Evolutionary conservation across 2,797 vertebrate species (phyloP), one percentile per base, ranked within the genome.

Genomic region (Diglossa cyanea): DNA sequence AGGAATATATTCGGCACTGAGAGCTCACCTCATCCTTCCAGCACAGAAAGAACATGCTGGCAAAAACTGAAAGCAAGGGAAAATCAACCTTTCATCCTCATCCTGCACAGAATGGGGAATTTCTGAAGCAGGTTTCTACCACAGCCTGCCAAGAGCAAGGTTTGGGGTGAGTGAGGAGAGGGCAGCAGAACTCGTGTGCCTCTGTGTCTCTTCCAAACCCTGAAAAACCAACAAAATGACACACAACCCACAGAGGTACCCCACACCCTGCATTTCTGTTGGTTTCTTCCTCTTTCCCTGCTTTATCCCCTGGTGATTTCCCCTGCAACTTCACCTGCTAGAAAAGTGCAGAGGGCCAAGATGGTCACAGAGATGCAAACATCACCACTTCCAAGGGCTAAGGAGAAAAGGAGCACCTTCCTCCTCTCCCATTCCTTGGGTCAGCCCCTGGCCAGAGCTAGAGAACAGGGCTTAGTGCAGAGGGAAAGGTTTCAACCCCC

Each of bases 1-100:
- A 1, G 6, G 54, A 33, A 5, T 2, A 1, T 2, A 0, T 7
- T 19, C 13, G 2, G 10, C 5, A 9, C 17, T 3, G 19, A 66
- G 45, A 28, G 48, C 37, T 55, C 75, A 48, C 11, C 1, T 71
- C 42, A 26, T 11, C 37, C 13, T 40, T 55, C 14, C 3, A 2
- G 53, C 37, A 39, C 10, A 4, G 61, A 23, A 48, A 48, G 24
- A 13, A 31, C 4, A 9, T 1, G 3, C 12, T 25, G 6, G 24
- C 1, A 6, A 25, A 39, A 74, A 42, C 54, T 50, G 62, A 13
- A 42, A 42, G 35, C 6, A 17, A 65, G 14, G 10, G 26, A 67
- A 68, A 62, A 35, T 1, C 25, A 62, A 57, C 9, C 7, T 80
- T 25, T 26, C 30, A 7, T 35, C 54, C 37, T 45, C 39, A 88